Base-by-base conservation (phyloP, 2,888 invertebrate species). In the Acronicta psi region DNA sequence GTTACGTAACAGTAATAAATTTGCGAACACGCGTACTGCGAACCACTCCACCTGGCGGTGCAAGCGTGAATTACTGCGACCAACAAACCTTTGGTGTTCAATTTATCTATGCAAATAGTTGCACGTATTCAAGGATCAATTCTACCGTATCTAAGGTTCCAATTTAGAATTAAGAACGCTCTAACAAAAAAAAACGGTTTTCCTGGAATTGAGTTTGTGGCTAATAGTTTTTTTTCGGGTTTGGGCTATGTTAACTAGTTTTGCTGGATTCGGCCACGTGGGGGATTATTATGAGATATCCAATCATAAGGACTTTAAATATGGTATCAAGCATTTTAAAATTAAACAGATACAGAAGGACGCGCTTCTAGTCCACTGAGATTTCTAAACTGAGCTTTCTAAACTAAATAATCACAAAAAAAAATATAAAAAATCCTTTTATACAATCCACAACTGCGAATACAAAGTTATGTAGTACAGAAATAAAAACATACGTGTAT, bases 1-100 rank as follows among this genome's bases (percentile, higher is more conserved):
- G 50, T 40, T 49, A 51, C 41, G 37, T 54, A 51, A 68, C 18
- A 31, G 14, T 31, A 65, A 71, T 68, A 69, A 69, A 73, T 61
- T 50, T 29, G 11, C 29, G 55, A 44, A 44, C 10, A 36, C 3
- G 25, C 20, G 36, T 41, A 52, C 59, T 34, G 53, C 36, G 50
- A 42, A 56, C 37, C 45, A 60, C 51, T 16, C 59, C 59, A 51
- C 29, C 54, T 45, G 43, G 23, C 29, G 47, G 34, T 11, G 10
- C 34, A 10, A 3, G 13, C 37, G 34, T 61, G 52, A 69, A 36
- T 67, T 73, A 67, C 47, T 46, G 49, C 51, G n/a, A 20, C 23
- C 45, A 25, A 25, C 16, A 9, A 37, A 29, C 37, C 40, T 8
- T 34, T n/a, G 34, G 11, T 37, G 16, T 20, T 36, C 44, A 42